These are phyloP conservation scores for Phrynocephalus guinanensis DNA, from an alignment of 2,797 vertebrate genomes.

Conservation along the genomic window DNA sequence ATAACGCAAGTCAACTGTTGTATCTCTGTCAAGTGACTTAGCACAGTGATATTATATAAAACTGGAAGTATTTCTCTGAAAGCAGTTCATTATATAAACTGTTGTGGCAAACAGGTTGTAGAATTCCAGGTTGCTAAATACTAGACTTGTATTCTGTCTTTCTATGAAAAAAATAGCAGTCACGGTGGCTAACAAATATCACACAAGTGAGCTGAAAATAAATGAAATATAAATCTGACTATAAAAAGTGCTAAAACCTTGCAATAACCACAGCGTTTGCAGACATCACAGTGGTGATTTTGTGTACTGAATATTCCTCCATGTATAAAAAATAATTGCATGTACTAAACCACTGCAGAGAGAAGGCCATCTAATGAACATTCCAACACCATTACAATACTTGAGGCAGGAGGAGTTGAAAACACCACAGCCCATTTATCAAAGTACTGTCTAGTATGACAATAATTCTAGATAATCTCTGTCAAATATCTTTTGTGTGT, in stretches of 20 bases:
- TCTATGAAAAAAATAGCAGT: no score
- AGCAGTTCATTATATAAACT: neutral
- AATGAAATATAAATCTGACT: no score
- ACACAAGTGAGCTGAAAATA: no score
- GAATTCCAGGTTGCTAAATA: neutral
- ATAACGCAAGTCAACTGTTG: no score
- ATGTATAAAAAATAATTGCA: neutral
- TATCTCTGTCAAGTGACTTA: no score
- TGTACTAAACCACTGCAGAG: neutral
- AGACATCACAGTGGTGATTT: no score
- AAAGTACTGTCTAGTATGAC: neutral
- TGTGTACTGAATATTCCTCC: neutral
- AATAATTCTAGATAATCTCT: neutral
- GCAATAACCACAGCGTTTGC: no score
- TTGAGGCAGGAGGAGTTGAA: neutral
- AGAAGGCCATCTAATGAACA: neutral
- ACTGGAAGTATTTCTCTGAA: neutral
- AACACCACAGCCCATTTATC: neutral
- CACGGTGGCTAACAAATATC: no score
- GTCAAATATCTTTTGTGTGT: neutral
- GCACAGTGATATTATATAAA: neutral
- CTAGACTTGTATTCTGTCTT: no score
- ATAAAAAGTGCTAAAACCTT: no score
- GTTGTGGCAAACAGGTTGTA: neutral
- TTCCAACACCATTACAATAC: neutral